Conservation (phyloP, 1,140 invertebrate species). For the Camponotus pennsylvanicus region DNA sequence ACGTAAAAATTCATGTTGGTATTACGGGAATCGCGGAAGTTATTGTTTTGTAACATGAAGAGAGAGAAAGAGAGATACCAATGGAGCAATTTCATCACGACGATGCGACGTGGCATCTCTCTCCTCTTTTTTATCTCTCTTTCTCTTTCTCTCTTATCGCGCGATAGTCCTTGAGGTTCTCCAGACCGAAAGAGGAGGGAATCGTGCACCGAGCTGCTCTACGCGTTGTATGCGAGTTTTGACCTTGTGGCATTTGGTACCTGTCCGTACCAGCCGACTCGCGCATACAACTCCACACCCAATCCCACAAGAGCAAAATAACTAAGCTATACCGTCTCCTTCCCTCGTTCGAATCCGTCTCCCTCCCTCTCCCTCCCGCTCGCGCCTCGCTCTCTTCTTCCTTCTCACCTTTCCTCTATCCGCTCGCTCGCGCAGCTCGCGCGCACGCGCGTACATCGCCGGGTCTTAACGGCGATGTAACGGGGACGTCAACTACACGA, state of each 20-base stretch:
- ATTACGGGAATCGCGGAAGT: conserved; percentile 31
- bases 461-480: conserved; percentile 32
- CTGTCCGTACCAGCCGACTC: conserved; percentile 83
- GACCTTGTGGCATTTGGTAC: conserved; percentile 86
- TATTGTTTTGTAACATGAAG: conserved; percentile 17
- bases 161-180: conserved; percentile 42
- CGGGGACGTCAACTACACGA: conserved; percentile 35
- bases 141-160: conserved; percentile 17
- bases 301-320: conserved; percentile 61
- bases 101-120: conserved; percentile 2
- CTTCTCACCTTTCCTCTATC: conserved; percentile 42
- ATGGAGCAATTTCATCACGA: conserved; percentile 36
- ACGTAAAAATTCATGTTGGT: neutral
- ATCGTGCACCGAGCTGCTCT: conserved; percentile 30
- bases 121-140: conserved; percentile 2
- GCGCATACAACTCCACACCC: conserved; percentile 72
- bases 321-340: conserved; percentile 64
- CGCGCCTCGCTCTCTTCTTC: neutral
- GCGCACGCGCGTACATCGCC: conserved; percentile 9
- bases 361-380: neutral
- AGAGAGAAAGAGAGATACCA: neutral
- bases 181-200: conserved; percentile 39
- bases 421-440: conserved; percentile 31
- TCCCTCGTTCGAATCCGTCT: conserved; percentile 25
- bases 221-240: conserved; percentile 74